Evolutionary conservation across 2,797 vertebrate genomes (phyloP), one percentile per base, ranked within the genome.

Genomic region (Chaenodraco wilsoni): DNA sequence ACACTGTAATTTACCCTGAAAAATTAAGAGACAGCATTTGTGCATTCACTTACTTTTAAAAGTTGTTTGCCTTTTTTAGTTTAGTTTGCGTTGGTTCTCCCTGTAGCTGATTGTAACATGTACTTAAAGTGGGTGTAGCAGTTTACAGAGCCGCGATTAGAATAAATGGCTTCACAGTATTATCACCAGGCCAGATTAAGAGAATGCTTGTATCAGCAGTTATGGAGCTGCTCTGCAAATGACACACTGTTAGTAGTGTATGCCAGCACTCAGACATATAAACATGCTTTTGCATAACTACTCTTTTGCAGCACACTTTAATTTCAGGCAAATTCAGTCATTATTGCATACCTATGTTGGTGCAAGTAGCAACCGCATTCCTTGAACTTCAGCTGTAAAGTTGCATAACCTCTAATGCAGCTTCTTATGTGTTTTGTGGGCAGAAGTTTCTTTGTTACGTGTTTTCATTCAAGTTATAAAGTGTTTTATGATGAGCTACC

Each of bases 61-160:
- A 58, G 61, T 79, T 78, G 84, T 81, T 41, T 50, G 33, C 46
- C 37, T 69, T 81, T 73, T 84, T 76, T 58, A 37, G 65, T 84
- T 64, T 71, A 79, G 75, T 84, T 84, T 84, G 84, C 74, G 74
- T 82, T 78, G 69, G 50, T 88, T 81, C 76, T 77, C 78, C 81
- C 65, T 71, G 76, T 87, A 76, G 72, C 77, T 78, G 83, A 87
- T 84, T 90, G 88, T 70, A 92, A 90, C 91, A 84, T 91, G 88
- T 90, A 93, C 78, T 94, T 94, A 93, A 89, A 90, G 70, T 77
- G 90, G 92, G 92, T 91, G 93, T 91, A 88, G 85, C 87, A 92
- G 87, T 91, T 91, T 91, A 82, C 85, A 93, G 87, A 89, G 86
- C 87, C 83, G 88, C 89, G 87, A 92, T 93, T 93, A 91, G 72